These are phyloP conservation scores for Archips crataeganus DNA, from an alignment of 2,888 invertebrate species.

Conservation along the genomic window DNA sequence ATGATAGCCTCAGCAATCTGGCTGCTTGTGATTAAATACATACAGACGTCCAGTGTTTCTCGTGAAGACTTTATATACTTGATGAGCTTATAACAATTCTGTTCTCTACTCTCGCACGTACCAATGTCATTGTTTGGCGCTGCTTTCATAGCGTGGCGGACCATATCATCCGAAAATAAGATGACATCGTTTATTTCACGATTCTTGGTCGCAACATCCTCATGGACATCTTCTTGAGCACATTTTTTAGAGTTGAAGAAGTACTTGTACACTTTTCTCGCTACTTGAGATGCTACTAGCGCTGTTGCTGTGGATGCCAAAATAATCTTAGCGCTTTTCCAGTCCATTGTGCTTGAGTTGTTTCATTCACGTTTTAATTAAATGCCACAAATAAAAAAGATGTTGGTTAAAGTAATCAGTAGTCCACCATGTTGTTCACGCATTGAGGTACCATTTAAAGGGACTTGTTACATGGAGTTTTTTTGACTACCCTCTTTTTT, in stretches of 20 bases:
- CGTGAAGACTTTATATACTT: conserved; percentile 80
- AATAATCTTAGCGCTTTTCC: conserved; percentile 76
- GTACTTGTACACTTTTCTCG: conserved; percentile 72
- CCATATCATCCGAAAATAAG: conserved; percentile 76
- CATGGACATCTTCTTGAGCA: conserved; percentile 54
- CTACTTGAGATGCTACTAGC: conserved; percentile 74
- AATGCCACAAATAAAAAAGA: conserved; percentile 51
- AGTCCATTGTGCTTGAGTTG: conserved; percentile 67
- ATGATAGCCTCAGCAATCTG: conserved; percentile 81
- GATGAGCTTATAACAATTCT: conserved; percentile 79
- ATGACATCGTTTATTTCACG: conserved; percentile 82
- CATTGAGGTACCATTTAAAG: conserved; percentile 52
- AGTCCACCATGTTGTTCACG: conserved; percentile 77
- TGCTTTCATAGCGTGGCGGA: conserved; percentile 70
- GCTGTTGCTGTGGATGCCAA: conserved; percentile 77
- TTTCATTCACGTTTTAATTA: conserved; percentile 49
- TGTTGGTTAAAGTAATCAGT: conserved; percentile 48
- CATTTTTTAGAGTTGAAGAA: conserved; percentile 59
- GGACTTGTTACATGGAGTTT: conserved; percentile 29
- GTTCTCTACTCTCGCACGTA: conserved; percentile 76
- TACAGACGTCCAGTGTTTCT: conserved; percentile 80
- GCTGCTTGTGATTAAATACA: conserved; percentile 80
- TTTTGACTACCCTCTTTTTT: conserved; percentile 57
- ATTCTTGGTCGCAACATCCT: conserved; percentile 67
- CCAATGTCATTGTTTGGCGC: conserved; percentile 71